phyloP scores from a whole-genome alignment of 53 echinoderm and acorn worm species.

The Astropecten irregularis region DNA sequence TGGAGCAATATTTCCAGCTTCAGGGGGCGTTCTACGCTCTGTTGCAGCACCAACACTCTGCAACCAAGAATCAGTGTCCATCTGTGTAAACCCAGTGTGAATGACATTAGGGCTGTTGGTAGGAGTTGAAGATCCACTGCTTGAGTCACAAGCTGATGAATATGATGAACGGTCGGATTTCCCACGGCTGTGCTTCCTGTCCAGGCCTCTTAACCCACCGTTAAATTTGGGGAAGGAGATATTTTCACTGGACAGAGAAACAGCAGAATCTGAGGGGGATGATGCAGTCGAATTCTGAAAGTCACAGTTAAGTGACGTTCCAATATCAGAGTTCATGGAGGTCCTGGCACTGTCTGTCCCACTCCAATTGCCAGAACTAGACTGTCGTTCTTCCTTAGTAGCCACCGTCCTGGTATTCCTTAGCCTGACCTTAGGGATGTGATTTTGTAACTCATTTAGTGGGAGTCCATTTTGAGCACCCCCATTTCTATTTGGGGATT shows the following conservation, averaged over 20 bases:
- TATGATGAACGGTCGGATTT: constrained; percentile 32
- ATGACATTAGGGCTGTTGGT: constrained; percentile 66
- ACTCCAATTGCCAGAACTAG: constrained; percentile 98
- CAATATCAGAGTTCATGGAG: constrained; percentile 87
- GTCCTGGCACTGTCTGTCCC: constrained; percentile 96
- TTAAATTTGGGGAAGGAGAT: constrained; percentile 31
- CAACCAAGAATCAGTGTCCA: constrained; percentile 91
- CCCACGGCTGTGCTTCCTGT: constrained; percentile 49
- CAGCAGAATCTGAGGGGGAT: constrained; percentile 96
- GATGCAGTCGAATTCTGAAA: constrained; percentile 52
- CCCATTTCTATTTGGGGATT: neutral
- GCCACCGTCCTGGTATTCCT: constrained; percentile 59
- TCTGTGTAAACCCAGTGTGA: constrained; percentile 60
- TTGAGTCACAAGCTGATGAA: constrained; percentile 25
- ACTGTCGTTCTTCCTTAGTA: constrained; percentile 87
- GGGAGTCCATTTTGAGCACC: neutral
- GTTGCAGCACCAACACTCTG: constrained; percentile 69
- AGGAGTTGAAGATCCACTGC: constrained; percentile 81
- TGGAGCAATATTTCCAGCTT: constrained; percentile 76
- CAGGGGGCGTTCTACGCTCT: constrained; percentile 27
- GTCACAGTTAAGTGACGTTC: constrained; percentile 52
- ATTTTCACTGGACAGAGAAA: constrained; percentile 89
- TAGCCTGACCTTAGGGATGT: constrained; percentile 47
- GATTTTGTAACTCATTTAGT: constrained; percentile 9
- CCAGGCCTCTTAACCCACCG: constrained; percentile 49